A percentile compares a stretch with the other conserved stretches of the same genome.
phyloP scores from a whole-genome alignment of 2,797 vertebrate genomes.

The Peromyscus attwateri region DNA sequence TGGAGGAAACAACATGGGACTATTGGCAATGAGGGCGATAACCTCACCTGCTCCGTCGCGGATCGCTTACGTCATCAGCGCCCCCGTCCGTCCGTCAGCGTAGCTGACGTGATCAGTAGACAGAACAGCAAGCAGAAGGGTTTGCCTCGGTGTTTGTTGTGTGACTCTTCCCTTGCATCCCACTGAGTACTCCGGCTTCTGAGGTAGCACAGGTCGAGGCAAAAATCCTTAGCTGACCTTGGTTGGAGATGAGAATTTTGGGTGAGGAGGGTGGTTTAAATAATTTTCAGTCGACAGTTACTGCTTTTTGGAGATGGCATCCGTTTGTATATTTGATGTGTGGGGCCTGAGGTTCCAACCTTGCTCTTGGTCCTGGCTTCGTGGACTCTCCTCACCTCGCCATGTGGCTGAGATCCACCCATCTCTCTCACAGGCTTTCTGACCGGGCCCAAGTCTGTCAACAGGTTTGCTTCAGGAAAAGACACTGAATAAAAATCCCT shows the following conservation, averaged over 20 bases:
- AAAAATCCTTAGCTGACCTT: neutral
- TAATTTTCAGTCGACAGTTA: neutral
- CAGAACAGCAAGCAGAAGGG: neutral
- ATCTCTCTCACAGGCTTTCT: neutral
- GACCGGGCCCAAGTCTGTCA: neutral
- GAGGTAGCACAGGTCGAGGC: neutral
- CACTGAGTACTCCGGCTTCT: neutral
- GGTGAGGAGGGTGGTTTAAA: neutral
- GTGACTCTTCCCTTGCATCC: neutral
- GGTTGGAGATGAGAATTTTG: neutral
- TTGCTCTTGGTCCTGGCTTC: neutral
- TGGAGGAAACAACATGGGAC: neutral
- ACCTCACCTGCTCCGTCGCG: slow-evolving; percentile 21
- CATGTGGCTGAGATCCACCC: neutral
- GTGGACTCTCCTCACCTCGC: neutral
- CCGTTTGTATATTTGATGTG: neutral
- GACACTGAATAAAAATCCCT: neutral
- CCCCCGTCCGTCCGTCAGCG: neutral
- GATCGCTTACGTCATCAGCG: neutral
- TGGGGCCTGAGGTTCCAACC: neutral
- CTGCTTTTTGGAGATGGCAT: neutral
- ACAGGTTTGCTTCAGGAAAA: neutral
- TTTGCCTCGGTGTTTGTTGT: neutral
- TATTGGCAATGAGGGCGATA: neutral
- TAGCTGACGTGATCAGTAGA: neutral